Evolutionary conservation across 2,113 vertebrate genomes (phyloP).

Genomic region (Gracilinanus agilis): DNA sequence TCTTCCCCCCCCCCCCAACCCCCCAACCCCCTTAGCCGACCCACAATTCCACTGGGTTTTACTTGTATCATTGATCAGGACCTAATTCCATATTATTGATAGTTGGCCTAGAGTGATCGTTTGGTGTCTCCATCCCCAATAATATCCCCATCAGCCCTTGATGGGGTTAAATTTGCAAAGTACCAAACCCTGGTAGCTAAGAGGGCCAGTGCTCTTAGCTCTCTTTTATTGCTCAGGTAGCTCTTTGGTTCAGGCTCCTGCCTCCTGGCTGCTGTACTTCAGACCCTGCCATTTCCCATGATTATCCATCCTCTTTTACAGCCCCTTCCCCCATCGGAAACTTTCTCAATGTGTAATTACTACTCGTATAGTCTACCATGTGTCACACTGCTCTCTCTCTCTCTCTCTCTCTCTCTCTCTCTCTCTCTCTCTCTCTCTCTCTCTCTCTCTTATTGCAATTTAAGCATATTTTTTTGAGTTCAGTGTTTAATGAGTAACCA

Average conservation of each 20-base stretch:
- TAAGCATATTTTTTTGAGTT: not conserved
- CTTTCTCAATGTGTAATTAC: not conserved
- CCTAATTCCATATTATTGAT: too few relatives aligned
- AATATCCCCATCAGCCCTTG: too few relatives aligned
- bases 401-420: not conserved
- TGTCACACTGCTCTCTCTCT: not conserved
- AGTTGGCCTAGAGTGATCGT: too few relatives aligned
- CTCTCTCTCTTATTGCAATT: not conserved
- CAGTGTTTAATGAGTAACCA: slow-evolving; percentile 7
- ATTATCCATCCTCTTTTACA: slow-evolving; percentile 7
- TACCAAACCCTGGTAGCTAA: not conserved
- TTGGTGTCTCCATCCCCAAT: too few relatives aligned
- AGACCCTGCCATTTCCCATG: not conserved
- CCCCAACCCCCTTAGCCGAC: too few relatives aligned
- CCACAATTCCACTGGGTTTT: too few relatives aligned
- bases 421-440: not conserved
- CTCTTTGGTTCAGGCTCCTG: not conserved
- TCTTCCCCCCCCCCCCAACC: too few relatives aligned
- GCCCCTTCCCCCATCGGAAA: not conserved
- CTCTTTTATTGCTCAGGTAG: not conserved
- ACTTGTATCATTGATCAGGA: too few relatives aligned
- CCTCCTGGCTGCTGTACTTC: not conserved
- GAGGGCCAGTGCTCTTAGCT: not conserved
- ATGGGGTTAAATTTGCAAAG: not conserved
- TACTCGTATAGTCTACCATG: not conserved